These are phyloP conservation scores for Tiphia femorata DNA, from an alignment of 2,888 invertebrate genomes.

Conservation along the genomic window DNA sequence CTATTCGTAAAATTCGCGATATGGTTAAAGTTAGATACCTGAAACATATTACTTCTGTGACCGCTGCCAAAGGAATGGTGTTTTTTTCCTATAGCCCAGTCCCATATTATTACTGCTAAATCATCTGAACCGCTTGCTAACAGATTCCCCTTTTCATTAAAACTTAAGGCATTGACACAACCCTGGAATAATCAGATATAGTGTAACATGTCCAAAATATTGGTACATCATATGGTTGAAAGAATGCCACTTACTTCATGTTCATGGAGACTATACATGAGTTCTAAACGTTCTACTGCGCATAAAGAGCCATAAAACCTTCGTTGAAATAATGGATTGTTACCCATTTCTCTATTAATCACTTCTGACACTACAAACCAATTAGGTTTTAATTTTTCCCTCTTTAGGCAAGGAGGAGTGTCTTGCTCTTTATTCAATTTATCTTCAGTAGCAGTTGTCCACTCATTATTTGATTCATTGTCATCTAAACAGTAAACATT, in stretches of 20 bases:
- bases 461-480: conserved; percentile 48
- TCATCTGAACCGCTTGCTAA: conserved; percentile 95
- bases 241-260: conserved; percentile 71
- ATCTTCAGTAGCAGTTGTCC: conserved; percentile 49
- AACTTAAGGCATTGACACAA: conserved; percentile 93
- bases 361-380: conserved; percentile 79
- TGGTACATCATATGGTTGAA: neutral
- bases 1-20: conserved; percentile 44
- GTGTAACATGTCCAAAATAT: neutral
- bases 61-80: conserved; percentile 81
- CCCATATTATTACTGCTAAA: conserved; percentile 87
- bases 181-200: conserved; percentile 69
- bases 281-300: conserved; percentile 84
- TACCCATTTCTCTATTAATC: conserved; percentile 76
- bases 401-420: conserved; percentile 69
- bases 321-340: conserved; percentile 75
- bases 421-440: conserved; percentile 44
- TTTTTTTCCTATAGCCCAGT: conserved; percentile 83
- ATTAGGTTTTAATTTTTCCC: conserved; percentile 76
- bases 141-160: conserved; percentile 82
- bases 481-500: too few relatives aligned
- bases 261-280: conserved; percentile 80
- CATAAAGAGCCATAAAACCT: conserved; percentile 86
- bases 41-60: conserved; percentile 90
- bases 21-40: too few relatives aligned